phyloP scores from a whole-genome alignment of 2,797 vertebrate species.

The Pyrocephalus nanus region DNA sequence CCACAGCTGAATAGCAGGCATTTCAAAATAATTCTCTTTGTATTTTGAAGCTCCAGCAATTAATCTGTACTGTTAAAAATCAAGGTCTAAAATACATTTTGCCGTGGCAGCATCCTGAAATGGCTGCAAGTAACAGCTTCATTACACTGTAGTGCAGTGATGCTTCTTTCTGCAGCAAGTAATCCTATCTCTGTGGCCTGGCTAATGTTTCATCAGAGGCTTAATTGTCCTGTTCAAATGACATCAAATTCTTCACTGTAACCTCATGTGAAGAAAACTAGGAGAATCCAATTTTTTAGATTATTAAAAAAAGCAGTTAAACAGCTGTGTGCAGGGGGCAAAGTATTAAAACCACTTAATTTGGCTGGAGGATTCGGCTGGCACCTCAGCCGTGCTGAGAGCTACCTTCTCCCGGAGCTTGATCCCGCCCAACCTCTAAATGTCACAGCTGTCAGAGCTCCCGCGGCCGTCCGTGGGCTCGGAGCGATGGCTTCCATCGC shows the following conservation, averaged over 20 bases:
- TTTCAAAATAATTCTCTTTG: background rate
- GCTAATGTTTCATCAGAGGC: constrained; percentile 72
- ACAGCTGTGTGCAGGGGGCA: background rate
- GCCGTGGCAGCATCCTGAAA: background rate
- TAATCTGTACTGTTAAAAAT: background rate
- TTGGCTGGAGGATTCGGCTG: background rate
- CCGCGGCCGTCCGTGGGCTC: background rate
- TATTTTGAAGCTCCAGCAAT: background rate
- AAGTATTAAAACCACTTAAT: background rate
- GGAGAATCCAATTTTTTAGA: background rate
- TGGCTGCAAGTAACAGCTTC: background rate
- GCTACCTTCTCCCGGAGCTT: background rate
- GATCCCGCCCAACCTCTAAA: background rate
- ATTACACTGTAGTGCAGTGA: background rate
- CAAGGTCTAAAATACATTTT: background rate
- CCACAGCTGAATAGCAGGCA: background rate
- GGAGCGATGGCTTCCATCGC: background rate
- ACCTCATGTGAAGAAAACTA: background rate
- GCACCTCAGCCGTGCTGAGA: too few species aligned
- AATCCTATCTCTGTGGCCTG: constrained; percentile 56
- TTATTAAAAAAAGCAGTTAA: too few species aligned
- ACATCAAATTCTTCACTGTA: background rate
- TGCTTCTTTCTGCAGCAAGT: constrained; percentile 52
- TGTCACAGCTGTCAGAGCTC: constrained; percentile 38
- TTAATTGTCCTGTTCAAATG: constrained; percentile 71